A percentile compares a stretch with the other conserved stretches of the same genome.
Evolutionary conservation across 1,140 invertebrate genomes (phyloP).

Genomic region (Drosophila ogumai): DNA sequence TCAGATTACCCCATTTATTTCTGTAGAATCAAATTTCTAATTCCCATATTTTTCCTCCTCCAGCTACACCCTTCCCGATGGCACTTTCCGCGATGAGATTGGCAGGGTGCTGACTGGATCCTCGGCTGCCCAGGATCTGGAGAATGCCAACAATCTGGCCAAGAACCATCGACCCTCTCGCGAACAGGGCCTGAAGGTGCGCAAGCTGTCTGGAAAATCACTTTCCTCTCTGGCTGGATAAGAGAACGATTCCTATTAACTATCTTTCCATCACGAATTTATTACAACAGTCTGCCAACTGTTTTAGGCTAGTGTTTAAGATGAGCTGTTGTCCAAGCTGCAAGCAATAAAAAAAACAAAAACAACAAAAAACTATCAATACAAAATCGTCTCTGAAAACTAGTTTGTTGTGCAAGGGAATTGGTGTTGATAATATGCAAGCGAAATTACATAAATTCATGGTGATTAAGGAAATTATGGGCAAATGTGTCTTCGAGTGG

Average conservation of each 20-base stretch:
- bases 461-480: constrained; percentile 34
- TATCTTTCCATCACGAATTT: constrained; percentile 25
- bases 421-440: constrained; percentile 25
- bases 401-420: constrained; percentile 50
- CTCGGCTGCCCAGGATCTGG: constrained; percentile 59
- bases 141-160: constrained; percentile 61
- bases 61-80: constrained; percentile 72
- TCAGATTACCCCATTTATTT: neutral
- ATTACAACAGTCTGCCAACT: constrained; percentile 38
- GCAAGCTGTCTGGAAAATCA: constrained; percentile 76
- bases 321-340: constrained; percentile 18
- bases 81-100: constrained; percentile 68
- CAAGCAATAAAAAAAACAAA: constrained; percentile 16
- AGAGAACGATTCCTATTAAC: neutral
- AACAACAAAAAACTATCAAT: constrained; percentile 14
- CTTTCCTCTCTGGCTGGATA: constrained; percentile 75
- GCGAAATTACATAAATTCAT: constrained; percentile 23
- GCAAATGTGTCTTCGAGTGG: constrained; percentile 5
- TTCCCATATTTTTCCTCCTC: neutral
- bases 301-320: constrained; percentile 51
- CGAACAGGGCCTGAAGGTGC: constrained; percentile 67
- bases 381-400: constrained; percentile 21
- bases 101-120: constrained; percentile 58
- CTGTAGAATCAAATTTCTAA: neutral
- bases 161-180: constrained; percentile 59